A percentile compares a stretch with the other conserved stretches of the same genome.
phyloP scores from a whole-genome alignment of 2,113 vertebrate species.

The Axis porcinus region DNA sequence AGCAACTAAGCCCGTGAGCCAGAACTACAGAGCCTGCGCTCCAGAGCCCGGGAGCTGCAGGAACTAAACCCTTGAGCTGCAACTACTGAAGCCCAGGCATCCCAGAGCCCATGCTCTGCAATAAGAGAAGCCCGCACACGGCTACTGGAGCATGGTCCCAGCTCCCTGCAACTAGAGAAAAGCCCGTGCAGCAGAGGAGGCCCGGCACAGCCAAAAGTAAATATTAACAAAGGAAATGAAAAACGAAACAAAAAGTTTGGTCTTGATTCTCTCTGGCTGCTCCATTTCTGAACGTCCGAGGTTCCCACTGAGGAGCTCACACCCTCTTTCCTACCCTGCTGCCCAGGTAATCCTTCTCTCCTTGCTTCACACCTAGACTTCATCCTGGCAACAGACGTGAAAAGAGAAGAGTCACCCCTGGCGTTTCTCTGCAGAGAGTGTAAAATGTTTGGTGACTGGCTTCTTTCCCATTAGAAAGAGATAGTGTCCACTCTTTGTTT shows the following conservation, averaged over 20 bases:
- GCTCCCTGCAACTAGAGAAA: background rate
- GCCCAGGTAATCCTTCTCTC: background rate
- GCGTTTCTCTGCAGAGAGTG: background rate
- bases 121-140: fast-evolving
- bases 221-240: background rate
- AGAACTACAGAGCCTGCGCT: background rate
- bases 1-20: fast-evolving
- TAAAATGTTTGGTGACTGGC: background rate
- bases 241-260: background rate
- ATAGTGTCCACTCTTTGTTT: slow-evolving; percentile 20
- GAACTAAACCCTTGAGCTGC: background rate
- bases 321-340: fast-evolving
- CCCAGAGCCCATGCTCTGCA: background rate
- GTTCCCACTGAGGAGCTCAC: background rate
- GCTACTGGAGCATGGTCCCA: fast-evolving
- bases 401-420: background rate
- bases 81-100: fast-evolving
- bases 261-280: background rate
- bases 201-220: background rate
- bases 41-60: background rate
- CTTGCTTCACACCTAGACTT: background rate
- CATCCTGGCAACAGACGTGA: background rate
- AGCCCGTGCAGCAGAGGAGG: fast-evolving
- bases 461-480: background rate
- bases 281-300: fast-evolving